phyloP scores from a whole-genome alignment of 2,797 vertebrate species.

The Arctocebus calabarensis region DNA sequence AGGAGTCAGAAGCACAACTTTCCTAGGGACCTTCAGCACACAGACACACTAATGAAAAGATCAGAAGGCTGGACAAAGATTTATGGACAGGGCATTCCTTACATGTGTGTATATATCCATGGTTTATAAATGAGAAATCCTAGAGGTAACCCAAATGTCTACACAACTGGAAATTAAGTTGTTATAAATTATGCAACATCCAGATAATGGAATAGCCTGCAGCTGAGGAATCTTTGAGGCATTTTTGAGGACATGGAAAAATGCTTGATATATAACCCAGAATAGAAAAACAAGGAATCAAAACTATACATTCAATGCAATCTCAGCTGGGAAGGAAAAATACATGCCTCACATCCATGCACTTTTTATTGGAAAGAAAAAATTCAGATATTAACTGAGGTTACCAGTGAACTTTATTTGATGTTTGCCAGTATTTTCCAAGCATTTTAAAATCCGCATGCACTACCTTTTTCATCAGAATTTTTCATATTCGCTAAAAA shows the following conservation, averaged over 20 bases:
- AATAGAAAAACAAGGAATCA: slow-evolving; percentile 6
- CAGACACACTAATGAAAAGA: not conserved
- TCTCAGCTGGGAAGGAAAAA: not conserved
- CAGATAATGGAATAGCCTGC: slow-evolving; percentile 22
- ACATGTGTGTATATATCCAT: not conserved
- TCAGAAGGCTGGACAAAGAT: not conserved
- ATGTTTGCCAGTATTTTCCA: slow-evolving; percentile 22
- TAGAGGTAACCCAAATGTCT: slow-evolving; percentile 17
- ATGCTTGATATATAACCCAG: not conserved
- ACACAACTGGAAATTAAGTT: not conserved
- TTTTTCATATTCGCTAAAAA: not conserved
- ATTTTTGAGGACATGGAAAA: slow-evolving; percentile 44
- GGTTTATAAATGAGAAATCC: not conserved
- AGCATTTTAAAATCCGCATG: slow-evolving; percentile 17
- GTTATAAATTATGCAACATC: not conserved
- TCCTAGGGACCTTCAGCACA: not conserved
- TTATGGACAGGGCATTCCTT: not conserved
- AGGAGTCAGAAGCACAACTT: not conserved
- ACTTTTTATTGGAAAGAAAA: not conserved
- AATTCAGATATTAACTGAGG: not conserved
- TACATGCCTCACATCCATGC: not conserved
- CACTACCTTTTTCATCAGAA: not conserved
- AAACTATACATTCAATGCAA: not conserved
- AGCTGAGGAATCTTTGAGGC: not conserved
- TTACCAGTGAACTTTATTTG: slow-evolving; percentile 21